Evolutionary conservation across 2,113 vertebrate genomes (phyloP), one percentile per base, ranked within the genome.

Genomic region (Clupea harengus): DNA sequence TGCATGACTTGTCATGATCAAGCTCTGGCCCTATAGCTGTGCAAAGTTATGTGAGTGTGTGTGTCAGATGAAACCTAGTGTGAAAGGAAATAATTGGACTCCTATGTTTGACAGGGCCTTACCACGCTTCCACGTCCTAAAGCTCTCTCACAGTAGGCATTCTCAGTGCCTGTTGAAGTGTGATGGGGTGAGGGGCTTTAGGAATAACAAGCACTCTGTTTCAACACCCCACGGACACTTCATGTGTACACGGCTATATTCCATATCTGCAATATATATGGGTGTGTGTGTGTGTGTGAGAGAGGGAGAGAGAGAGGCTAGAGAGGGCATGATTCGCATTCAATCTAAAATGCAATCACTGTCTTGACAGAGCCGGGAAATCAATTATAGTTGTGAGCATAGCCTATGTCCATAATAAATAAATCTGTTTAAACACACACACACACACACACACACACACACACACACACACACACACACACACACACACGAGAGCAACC

Each of bases 231-330:
- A 54, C 52, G 17, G 52, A 1, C 17, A 54, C 52, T 18, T 18
- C 15, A 54, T 18, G 52, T 17, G 17, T 54, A 54, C 13, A 54
- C 13, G 4, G 52, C 17, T 15, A 13, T 54, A 54, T 15, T 47
- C 4, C 11, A 47, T 47, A 47, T 10, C 46, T 47, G 46, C 7
- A 47, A 47, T 47, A 47, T 47, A 46, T 46, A 46, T n/a, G n/a
- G n/a, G n/a, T n/a, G n/a, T 54, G 52, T 54, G 52, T 54, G 52
- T 54, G 52, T 54, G 52, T 54, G 52, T 54, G 17, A 18, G 89
- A 89, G 85, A 32, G 80, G 82, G 88, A 85, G 88, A 83, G 20
- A 88, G 86, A 32, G 85, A 0, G 13, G 85, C 84, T n/a, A 72
- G n/a, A 17, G 17, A 72, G 7, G 28, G 25, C 25, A 72, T 67